A percentile compares a stretch with the other conserved stretches of the same genome.
Conservation (phyloP, 92 coral and sea anemone genomes). For the Metridium senile region DNA sequence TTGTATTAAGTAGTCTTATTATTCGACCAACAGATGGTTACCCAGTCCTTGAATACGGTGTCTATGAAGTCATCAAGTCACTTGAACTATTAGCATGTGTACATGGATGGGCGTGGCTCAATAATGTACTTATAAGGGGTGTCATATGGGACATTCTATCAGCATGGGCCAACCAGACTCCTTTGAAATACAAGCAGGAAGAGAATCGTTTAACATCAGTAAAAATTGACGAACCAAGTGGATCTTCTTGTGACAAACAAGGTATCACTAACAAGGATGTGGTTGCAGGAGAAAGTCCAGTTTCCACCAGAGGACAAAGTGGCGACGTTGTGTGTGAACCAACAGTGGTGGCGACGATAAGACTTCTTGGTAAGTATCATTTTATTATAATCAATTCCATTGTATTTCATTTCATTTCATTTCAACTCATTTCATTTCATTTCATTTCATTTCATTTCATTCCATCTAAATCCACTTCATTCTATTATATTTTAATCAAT, state of each 20-base stretch:
- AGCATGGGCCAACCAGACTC: slow-evolving; percentile 47
- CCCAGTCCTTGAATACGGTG: slow-evolving; percentile 40
- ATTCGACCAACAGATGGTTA: slow-evolving; percentile 39
- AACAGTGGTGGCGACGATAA: slow-evolving; percentile 50
- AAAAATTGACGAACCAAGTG: background rate
- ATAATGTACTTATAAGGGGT: slow-evolving; percentile 62
- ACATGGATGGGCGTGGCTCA: slow-evolving; percentile 92
- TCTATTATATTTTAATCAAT: no score
- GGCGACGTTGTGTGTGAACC: slow-evolving; percentile 32
- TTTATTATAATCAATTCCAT: background rate
- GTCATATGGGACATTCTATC: slow-evolving; percentile 72
- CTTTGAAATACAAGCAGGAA: background rate
- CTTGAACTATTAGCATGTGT: slow-evolving; percentile 78
- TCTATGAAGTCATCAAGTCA: slow-evolving; percentile 79
- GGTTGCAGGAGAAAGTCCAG: background rate
- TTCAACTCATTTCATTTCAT: no score
- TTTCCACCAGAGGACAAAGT: background rate
- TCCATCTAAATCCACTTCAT: no score
- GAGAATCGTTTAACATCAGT: background rate
- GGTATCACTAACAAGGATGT: background rate
- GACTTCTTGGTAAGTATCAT: slow-evolving; percentile 72
- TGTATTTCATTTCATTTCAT: no score
- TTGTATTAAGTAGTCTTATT: no score
- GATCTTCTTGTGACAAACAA: background rate
- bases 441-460: no score